Evolutionary conservation across 2,113 vertebrate genomes (phyloP), one percentile per base, ranked within the genome.

Genomic region (Sinocyclocheilus rhinocerous): DNA sequence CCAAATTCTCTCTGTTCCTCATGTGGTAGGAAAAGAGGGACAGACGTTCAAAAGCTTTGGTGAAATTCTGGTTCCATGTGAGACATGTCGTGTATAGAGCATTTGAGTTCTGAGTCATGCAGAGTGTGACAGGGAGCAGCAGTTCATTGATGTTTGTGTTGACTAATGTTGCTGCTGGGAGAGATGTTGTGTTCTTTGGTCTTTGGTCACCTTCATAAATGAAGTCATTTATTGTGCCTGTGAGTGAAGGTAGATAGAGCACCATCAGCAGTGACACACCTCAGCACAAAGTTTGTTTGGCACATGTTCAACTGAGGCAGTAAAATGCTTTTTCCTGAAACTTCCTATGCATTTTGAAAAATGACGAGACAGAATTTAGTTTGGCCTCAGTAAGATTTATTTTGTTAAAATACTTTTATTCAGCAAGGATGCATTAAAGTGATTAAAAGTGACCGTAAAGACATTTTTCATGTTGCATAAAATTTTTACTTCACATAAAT

Each of bases 211-310:
- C 61, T 67, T 33, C 80, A 50, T 82, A 50, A 12, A 45, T 29
- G 8, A 50, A 52, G 7, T 33, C 1, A 29, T 67, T 69, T 81
- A 69, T 81, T 50, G 80, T 81, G 61, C 5, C 45, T 55, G 4
- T 12, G 11, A 36, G 12, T 33, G 50, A 78, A 20, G 48, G 20
- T 36, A 29, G 76, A 55, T 36, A 12, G 22, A 16, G 22, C n/a
- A 33, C 10, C 26, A 20, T 81, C 61, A 67, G 61, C 80, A 67
- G 42, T 20, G 81, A 55, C 81, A 83, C 48, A 2, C 81, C 81
- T 52, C 2, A 24, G 65, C 65, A 15, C 81, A 70, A 83, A 72
- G 65, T 70, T 48, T 48, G 45, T 48, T 55, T 83, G 13, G 63
- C 8, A 45, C 78, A 45, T 24, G n/a, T 22, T 65, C 22, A 4